Conservation (phyloP, 2,797 vertebrate species). For the Octomys mimax region DNA sequence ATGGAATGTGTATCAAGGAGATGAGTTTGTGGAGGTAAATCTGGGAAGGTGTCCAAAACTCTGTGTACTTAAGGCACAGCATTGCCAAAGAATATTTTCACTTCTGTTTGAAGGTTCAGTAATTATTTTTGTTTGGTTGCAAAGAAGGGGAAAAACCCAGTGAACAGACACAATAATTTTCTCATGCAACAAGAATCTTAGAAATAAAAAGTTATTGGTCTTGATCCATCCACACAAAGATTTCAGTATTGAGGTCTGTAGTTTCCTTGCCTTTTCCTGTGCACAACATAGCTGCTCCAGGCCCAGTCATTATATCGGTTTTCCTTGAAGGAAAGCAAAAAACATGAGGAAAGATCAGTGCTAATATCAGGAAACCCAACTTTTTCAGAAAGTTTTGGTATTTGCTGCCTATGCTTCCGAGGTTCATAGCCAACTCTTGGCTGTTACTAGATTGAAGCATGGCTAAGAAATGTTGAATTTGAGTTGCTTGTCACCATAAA, state of each 20-base stretch:
- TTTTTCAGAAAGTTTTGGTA: slow-evolving; percentile 28
- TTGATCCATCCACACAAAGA: not conserved
- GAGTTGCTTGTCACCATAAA: not conserved
- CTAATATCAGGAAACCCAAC: not conserved
- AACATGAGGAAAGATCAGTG: not conserved
- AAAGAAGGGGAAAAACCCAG: not conserved
- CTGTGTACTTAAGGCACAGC: not conserved
- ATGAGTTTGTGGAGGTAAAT: not conserved
- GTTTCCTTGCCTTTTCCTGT: not conserved
- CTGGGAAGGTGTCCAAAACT: not conserved
- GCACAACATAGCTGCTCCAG: not conserved
- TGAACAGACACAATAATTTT: not conserved
- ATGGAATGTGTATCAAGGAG: not conserved
- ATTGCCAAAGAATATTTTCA: not conserved
- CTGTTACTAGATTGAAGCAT: not conserved
- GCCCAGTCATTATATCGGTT: not conserved
- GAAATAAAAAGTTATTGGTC: not conserved
- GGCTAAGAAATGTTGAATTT: not conserved
- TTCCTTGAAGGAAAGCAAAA: not conserved
- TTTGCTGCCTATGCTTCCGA: not conserved
- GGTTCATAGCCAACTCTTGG: not conserved
- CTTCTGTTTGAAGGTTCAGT: not conserved
- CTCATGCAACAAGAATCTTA: not conserved
- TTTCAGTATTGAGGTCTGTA: slow-evolving; percentile 16
- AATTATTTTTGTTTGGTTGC: not conserved